Conservation (phyloP, 2,113 vertebrate genomes). For the Uropsilus gracilis region DNA sequence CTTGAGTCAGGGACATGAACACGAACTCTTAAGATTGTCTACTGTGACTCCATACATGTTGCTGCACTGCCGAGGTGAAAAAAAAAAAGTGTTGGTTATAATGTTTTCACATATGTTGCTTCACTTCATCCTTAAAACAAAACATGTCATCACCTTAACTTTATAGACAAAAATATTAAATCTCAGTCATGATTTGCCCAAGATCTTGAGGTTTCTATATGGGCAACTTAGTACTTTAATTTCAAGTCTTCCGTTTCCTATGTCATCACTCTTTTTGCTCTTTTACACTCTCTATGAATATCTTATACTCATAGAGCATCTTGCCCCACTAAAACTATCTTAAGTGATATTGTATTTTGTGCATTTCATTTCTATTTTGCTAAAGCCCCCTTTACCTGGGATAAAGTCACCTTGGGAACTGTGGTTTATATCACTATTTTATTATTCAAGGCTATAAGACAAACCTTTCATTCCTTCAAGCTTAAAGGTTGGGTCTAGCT, state of each 20-base stretch:
- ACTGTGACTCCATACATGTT: fast-evolving
- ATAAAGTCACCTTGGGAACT: background rate
- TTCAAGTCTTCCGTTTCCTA: background rate
- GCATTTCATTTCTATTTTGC: background rate
- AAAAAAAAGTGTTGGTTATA: background rate
- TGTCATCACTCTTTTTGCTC: background rate
- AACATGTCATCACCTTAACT: background rate
- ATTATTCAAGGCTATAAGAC: background rate
- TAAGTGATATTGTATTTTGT: background rate
- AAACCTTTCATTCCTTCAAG: conserved; percentile 3
- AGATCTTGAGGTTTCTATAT: background rate
- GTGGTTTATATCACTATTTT: background rate
- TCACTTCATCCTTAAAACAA: background rate
- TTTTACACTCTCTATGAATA: fast-evolving
- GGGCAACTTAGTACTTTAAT: background rate
- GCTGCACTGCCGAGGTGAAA: background rate
- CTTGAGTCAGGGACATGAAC: background rate
- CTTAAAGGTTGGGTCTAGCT: background rate
- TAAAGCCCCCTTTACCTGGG: background rate
- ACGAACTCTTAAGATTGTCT: background rate
- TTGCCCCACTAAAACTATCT: background rate
- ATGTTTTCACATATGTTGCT: background rate
- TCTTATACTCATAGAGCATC: background rate
- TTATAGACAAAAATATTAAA: background rate
- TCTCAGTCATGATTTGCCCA: background rate